A percentile compares a stretch with the other conserved stretches of the same genome.
Evolutionary conservation across 2,113 vertebrate genomes (phyloP).

Genomic region (Cinclus cinclus): DNA sequence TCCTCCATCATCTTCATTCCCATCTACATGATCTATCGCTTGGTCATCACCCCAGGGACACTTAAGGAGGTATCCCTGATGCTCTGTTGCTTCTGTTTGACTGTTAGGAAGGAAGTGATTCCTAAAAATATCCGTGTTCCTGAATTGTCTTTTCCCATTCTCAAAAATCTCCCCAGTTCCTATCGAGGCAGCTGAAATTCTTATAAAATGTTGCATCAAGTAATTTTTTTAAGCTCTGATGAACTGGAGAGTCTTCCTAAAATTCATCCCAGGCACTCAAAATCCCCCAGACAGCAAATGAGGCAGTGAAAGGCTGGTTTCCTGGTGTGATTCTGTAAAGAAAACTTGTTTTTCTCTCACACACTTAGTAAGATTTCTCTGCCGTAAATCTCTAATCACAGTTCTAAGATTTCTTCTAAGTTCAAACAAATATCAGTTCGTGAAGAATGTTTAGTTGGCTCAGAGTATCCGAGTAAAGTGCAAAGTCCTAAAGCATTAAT

Average conservation of each 20-base stretch:
- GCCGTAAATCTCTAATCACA: neutral
- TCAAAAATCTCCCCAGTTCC: neutral
- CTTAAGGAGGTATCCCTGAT: conserved; percentile 86
- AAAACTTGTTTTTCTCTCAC: neutral
- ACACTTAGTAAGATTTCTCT: neutral
- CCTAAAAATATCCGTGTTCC: neutral
- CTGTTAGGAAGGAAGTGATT: neutral
- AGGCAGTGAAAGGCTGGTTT: neutral
- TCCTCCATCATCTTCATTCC: conserved; percentile 96
- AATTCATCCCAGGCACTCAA: neutral
- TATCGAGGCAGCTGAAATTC: neutral
- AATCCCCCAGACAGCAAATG: neutral
- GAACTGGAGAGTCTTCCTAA: neutral
- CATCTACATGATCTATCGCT: conserved; percentile 86
- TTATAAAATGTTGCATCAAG: neutral
- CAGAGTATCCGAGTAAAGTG: neutral
- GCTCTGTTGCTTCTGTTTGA: neutral
- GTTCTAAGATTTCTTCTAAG: neutral
- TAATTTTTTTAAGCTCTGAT: neutral
- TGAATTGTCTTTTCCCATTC: neutral
- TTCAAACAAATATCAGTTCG: neutral
- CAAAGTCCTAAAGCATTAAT: neutral
- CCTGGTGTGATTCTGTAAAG: neutral
- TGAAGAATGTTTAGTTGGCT: neutral
- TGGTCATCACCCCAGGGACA: conserved; percentile 87